Evolutionary conservation across 2,113 vertebrate genomes (phyloP).

Genomic region (Ammodytes dubius): DNA sequence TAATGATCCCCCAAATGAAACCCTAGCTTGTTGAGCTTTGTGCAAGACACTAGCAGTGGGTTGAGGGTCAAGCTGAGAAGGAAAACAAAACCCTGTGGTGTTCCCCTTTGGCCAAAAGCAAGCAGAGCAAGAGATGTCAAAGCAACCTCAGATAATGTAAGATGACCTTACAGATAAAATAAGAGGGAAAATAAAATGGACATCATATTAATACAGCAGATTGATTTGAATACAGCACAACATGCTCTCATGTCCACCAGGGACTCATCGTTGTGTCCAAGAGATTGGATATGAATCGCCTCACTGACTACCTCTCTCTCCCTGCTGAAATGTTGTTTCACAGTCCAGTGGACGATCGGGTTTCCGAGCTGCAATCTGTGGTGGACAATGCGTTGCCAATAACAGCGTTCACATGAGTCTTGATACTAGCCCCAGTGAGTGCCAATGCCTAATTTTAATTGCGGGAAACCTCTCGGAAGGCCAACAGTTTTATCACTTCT

Average conservation of each 20-base stretch:
- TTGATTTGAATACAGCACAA: background rate
- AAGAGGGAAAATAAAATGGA: constrained; percentile 6
- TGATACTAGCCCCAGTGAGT: constrained; percentile 44
- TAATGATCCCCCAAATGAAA: constrained; percentile 39
- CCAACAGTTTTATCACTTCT: constrained; percentile 75
- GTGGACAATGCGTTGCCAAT: constrained; percentile 70
- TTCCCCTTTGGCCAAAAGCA: constrained; percentile 12
- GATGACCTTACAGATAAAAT: constrained; percentile 31
- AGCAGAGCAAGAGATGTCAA: constrained; percentile 19
- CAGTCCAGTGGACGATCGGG: constrained; percentile 66
- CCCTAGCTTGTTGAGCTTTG: constrained; percentile 27
- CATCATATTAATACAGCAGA: constrained; percentile 20
- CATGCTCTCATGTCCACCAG: constrained; percentile 31
- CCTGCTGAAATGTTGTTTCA: constrained; percentile 68
- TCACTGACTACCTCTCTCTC: constrained; percentile 54
- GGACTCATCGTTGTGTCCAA: constrained; percentile 49
- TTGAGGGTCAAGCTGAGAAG: constrained; percentile 18
- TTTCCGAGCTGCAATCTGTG: constrained; percentile 77
- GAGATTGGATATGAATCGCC: constrained; percentile 68
- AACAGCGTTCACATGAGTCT: constrained; percentile 69
- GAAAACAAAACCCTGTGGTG: constrained; percentile 43
- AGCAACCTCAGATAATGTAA: constrained; percentile 21
- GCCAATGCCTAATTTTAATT: constrained; percentile 76
- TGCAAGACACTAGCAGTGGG: constrained; percentile 40
- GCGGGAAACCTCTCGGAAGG: constrained; percentile 70